Evolutionary conservation across 2,113 vertebrate species (phyloP).

Genomic region (Bucco capensis): DNA sequence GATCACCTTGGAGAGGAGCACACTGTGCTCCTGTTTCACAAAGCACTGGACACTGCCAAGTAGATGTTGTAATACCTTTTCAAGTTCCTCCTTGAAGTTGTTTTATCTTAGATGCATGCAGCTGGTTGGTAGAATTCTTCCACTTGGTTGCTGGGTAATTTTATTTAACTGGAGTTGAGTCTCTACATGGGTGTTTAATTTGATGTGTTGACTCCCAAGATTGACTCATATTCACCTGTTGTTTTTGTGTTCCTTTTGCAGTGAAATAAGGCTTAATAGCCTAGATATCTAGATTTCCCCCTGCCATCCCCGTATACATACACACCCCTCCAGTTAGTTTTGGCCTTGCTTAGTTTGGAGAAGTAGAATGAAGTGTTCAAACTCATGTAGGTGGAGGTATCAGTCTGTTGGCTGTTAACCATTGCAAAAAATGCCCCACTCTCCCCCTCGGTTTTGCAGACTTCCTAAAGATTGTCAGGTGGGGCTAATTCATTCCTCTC

Average conservation of each 20-base stretch:
- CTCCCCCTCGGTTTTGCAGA: background rate
- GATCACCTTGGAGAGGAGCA: background rate
- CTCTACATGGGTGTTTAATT: slow-evolving; percentile 2
- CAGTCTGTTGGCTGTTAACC: background rate
- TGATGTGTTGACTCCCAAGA: background rate
- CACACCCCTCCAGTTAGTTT: background rate
- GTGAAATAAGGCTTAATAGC: slow-evolving; percentile 2
- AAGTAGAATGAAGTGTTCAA: background rate
- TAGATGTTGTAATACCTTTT: background rate
- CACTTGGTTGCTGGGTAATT: background rate
- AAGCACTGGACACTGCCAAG: background rate
- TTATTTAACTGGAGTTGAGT: background rate
- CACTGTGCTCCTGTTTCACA: background rate
- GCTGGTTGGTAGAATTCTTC: background rate
- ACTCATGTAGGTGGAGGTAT: background rate
- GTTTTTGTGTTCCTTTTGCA: slow-evolving; percentile 33
- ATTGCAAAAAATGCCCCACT: background rate
- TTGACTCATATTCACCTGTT: slow-evolving; percentile 10
- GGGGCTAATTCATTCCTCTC: background rate
- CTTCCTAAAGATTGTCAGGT: slow-evolving; percentile 26
- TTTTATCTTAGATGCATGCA: background rate
- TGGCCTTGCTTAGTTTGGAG: background rate
- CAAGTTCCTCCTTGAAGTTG: background rate
- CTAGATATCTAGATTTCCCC: slow-evolving; percentile 18
- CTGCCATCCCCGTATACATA: background rate